Conservation (phyloP, 2,113 vertebrate genomes). For the Tyto alba region DNA sequence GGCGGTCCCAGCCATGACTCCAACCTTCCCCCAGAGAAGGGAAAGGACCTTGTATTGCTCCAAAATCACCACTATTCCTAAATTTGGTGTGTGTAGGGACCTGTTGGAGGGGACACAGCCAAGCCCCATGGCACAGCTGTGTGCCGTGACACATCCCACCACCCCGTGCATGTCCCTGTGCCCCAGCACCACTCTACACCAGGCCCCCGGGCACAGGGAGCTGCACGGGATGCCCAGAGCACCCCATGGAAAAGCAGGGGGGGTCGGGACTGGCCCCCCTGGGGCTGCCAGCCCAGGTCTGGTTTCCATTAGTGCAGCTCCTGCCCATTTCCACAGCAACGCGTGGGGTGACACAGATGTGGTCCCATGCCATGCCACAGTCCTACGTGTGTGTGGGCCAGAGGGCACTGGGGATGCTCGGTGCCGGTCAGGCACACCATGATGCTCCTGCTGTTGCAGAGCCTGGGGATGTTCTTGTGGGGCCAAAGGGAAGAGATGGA, state of each 20-base stretch:
- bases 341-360: not conserved
- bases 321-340: not conserved
- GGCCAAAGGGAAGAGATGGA: not conserved
- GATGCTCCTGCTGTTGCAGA: not conserved
- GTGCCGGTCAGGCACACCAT: rapidly evolving
- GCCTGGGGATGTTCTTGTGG: no score
- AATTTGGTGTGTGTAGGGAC: not conserved
- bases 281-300: not conserved
- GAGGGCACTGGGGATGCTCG: not conserved
- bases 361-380: not conserved
- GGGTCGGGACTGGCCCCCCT: not conserved
- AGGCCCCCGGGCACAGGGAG: rapidly evolving
- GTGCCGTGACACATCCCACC: not conserved
- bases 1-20: rapidly evolving
- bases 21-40: not conserved
- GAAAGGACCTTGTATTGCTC: not conserved
- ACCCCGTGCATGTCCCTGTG: not conserved
- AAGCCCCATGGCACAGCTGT: not conserved
- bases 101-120: not conserved
- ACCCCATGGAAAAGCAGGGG: not conserved
- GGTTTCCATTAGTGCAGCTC: not conserved
- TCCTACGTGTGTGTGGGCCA: not conserved
- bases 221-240: not conserved
- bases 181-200: not conserved
- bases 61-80: not conserved